Percentiles rank a stretch among this genome's conserved stretches.
phyloP scores from a whole-genome alignment of 2,888 invertebrate species.

The Andricus quercusramuli region DNA sequence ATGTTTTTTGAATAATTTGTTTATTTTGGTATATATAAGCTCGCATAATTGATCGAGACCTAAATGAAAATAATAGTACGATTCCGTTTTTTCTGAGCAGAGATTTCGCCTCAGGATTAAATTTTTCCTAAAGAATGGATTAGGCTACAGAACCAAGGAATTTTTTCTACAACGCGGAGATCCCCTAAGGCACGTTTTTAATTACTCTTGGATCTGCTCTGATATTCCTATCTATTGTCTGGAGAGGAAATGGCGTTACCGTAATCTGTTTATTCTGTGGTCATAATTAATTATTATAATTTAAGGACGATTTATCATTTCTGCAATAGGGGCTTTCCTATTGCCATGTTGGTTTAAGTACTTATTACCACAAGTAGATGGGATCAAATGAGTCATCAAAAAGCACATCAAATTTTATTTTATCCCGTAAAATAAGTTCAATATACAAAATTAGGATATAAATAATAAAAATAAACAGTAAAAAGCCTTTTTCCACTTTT shows the following conservation, averaged over 20 bases:
- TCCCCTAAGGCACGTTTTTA: conserved; percentile 2
- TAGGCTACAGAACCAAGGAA: not conserved
- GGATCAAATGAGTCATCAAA: no score
- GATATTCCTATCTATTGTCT: not conserved
- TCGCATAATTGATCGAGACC: no score
- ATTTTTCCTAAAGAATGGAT: no score
- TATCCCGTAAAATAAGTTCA: no score
- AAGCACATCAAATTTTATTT: no score
- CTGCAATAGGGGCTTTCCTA: not conserved
- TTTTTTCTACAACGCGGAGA: not conserved
- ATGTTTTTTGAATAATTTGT: no score
- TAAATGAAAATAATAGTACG: no score
- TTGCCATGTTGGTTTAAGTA: not conserved
- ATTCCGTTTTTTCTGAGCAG: no score
- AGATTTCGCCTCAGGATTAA: no score
- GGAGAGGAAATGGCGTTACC: not conserved
- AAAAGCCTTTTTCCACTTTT: not conserved
- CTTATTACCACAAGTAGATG: not conserved
- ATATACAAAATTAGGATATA: no score
- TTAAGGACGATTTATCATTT: not conserved
- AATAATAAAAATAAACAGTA: no score
- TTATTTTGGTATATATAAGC: no score
- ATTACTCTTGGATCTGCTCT: not conserved
- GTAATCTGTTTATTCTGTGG: conserved; percentile 12
- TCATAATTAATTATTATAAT: conserved; percentile 15